phyloP scores from a whole-genome alignment of 2,797 vertebrate genomes.

The Chiloscyllium punctatum region DNA sequence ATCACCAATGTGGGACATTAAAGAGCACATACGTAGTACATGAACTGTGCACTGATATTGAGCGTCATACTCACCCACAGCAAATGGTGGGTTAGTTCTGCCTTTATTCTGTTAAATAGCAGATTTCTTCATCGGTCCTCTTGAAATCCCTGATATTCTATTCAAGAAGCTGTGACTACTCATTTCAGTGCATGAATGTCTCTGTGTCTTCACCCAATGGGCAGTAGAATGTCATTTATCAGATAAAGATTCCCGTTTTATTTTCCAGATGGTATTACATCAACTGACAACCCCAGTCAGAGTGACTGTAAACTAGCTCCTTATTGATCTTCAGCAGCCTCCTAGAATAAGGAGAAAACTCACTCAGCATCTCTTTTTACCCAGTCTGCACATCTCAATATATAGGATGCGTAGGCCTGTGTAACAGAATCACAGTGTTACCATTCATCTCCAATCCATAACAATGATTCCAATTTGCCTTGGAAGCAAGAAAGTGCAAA shows the following conservation, averaged over 20 bases:
- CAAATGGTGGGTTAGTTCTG: too few species aligned
- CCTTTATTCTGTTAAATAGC: too few species aligned
- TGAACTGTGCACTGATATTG: neutral
- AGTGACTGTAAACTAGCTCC: neutral
- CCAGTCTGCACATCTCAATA: neutral
- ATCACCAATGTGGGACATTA: neutral
- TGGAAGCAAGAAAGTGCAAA: neutral
- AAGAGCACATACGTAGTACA: neutral
- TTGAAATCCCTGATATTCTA: neutral
- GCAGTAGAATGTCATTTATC: neutral
- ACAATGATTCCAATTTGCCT: neutral
- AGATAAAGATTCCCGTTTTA: neutral
- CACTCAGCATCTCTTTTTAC: neutral
- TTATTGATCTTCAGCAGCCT: neutral
- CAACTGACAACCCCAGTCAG: too few species aligned
- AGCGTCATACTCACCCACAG: neutral
- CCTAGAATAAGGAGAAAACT: neutral
- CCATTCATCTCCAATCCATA: neutral
- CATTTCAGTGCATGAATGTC: neutral
- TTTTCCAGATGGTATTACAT: neutral
- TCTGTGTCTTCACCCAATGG: neutral
- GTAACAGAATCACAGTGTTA: neutral
- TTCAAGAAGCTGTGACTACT: neutral
- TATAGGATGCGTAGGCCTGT: neutral
- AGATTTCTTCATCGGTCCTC: neutral